A percentile compares a stretch with the other conserved stretches of the same genome.
phyloP scores from a whole-genome alignment of 1,140 invertebrate genomes.

The Zaprionus ornatus region DNA sequence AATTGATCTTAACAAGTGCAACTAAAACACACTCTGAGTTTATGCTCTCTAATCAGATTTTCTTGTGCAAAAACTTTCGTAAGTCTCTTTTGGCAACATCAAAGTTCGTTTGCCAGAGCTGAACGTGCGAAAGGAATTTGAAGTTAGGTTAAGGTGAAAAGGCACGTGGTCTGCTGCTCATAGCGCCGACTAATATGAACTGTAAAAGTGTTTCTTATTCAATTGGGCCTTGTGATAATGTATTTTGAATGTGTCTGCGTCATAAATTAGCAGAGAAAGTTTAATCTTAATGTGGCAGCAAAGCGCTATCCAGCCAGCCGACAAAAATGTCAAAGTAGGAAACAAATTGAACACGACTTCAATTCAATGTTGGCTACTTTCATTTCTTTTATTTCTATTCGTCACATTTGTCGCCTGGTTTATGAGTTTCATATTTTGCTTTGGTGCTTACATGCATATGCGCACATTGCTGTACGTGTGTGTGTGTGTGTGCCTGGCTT shows the following conservation, averaged over 20 bases:
- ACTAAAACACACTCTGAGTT: background rate
- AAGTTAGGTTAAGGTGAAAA: background rate
- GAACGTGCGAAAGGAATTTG: constrained; percentile 1
- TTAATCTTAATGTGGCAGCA: constrained; percentile 57
- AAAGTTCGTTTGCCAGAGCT: background rate
- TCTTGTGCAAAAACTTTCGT: background rate
- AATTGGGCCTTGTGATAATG: constrained; percentile 58
- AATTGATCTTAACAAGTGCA: background rate
- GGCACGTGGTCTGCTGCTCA: background rate
- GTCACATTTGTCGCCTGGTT: constrained; percentile 46
- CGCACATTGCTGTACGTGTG: constrained; percentile 5
- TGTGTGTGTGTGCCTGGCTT: constrained; percentile 9
- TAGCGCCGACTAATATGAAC: constrained; percentile 50
- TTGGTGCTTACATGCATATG: constrained; percentile 20
- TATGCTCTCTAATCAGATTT: background rate
- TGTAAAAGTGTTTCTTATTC: constrained; percentile 54
- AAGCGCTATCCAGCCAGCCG: constrained; percentile 29
- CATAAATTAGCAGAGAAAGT: constrained; percentile 65
- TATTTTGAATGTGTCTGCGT: constrained; percentile 32
- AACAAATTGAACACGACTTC: background rate
- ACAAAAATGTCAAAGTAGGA: constrained; percentile 24
- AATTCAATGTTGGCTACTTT: background rate
- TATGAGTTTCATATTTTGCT: constrained; percentile 17
- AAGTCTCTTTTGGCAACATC: background rate
- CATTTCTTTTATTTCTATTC: background rate